These are phyloP conservation scores for Sebastes hubbsi DNA, from an alignment of 2,797 vertebrate species.

Conservation along the genomic window DNA sequence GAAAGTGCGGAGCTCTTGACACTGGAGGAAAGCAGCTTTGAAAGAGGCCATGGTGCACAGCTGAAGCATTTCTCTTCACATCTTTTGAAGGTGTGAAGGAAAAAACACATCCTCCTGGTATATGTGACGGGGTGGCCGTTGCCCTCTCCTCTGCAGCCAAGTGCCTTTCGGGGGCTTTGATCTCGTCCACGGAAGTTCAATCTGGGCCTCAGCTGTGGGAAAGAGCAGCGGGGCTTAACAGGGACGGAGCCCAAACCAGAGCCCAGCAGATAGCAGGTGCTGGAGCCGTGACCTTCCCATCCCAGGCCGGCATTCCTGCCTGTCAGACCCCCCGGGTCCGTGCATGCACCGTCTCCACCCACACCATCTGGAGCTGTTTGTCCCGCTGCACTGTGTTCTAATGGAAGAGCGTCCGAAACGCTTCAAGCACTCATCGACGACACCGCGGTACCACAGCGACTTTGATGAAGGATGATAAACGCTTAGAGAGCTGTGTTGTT, in stretches of 20 bases:
- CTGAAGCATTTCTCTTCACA: constrained; percentile 30
- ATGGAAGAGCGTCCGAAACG: constrained; percentile 56
- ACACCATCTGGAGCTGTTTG: constrained; percentile 75
- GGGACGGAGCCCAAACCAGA: constrained; percentile 41
- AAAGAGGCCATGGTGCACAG: constrained; percentile 6
- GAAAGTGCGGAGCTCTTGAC: background rate
- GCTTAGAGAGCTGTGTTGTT: constrained; percentile 38
- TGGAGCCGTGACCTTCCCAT: constrained; percentile 63
- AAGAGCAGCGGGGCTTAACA: constrained; percentile 54
- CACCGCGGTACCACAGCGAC: constrained; percentile 38
- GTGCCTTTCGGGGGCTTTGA: constrained; percentile 61
- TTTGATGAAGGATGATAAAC: constrained; percentile 46
- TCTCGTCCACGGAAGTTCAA: constrained; percentile 46
- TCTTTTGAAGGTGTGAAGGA: constrained; percentile 55
- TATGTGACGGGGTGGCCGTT: constrained; percentile 28
- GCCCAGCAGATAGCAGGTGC: constrained; percentile 76
- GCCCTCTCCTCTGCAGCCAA: constrained; percentile 36
- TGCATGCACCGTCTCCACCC: constrained; percentile 69
- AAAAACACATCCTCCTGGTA: constrained; percentile 31
- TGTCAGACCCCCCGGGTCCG: constrained; percentile 64
- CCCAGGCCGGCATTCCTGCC: constrained; percentile 71
- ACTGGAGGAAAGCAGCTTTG: background rate
- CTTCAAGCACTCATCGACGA: constrained; percentile 61
- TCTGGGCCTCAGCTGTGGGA: constrained; percentile 74
- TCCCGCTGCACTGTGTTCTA: constrained; percentile 54